These are phyloP conservation scores for Caenorhabditis zanzibari DNA, from an alignment of 2,888 invertebrate genomes.

Conservation along the genomic window DNA sequence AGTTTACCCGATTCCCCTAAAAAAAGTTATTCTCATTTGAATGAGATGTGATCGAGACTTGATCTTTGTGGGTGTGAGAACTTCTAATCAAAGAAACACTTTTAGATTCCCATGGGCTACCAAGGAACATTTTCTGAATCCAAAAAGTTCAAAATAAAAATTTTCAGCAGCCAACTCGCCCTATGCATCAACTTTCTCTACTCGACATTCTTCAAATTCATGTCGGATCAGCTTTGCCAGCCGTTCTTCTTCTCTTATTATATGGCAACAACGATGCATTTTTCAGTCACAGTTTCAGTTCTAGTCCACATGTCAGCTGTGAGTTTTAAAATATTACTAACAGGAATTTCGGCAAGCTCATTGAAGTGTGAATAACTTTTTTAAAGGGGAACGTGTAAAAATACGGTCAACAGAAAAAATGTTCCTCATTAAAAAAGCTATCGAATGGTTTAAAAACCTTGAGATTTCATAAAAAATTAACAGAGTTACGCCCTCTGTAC, in stretches of 20 bases:
- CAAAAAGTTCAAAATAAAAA: background rate
- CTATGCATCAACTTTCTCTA: slow-evolving; percentile 81
- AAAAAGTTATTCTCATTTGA: no score
- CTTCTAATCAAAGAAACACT: slow-evolving; percentile 12
- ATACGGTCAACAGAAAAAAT: no score
- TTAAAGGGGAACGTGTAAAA: no score
- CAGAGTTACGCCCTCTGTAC: no score
- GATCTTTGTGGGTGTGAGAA: slow-evolving; percentile 23
- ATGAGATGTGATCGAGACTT: slow-evolving; percentile 2
- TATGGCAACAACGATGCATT: slow-evolving; percentile 74
- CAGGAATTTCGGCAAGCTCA: no score
- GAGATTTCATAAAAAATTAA: no score
- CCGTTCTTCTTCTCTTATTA: slow-evolving; percentile 75
- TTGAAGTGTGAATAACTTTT: no score
- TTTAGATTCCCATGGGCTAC: background rate
- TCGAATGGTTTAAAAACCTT: no score
- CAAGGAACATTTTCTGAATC: no score
- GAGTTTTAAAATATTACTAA: slow-evolving; percentile 13
- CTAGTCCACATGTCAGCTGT: slow-evolving; percentile 81
- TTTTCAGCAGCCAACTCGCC: slow-evolving; percentile 78
- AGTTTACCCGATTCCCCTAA: no score
- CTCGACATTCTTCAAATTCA: slow-evolving; percentile 80
- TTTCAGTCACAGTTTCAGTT: slow-evolving; percentile 79
- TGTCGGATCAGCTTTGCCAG: slow-evolving; percentile 77
- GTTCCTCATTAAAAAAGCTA: no score